Conservation (phyloP, 2,888 invertebrate genomes). For the Aporophyla lueneburgensis region DNA sequence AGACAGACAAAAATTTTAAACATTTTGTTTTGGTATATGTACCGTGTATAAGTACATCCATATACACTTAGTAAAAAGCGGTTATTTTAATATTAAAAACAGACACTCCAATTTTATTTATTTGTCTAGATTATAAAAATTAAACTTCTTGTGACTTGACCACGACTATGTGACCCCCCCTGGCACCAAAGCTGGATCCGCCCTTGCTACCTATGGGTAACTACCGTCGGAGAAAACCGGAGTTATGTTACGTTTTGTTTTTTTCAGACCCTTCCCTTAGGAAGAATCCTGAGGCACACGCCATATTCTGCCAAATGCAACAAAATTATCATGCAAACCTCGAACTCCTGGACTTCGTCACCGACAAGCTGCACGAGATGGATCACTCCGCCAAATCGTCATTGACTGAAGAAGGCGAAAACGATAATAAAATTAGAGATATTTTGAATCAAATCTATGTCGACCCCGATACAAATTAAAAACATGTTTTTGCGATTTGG, state of each 20-base stretch:
- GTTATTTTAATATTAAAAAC: too few relatives aligned
- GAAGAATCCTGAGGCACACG: neutral
- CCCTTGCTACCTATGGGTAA: too few relatives aligned
- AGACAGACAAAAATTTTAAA: too few relatives aligned
- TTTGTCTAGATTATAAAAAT: too few relatives aligned
- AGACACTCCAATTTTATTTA: too few relatives aligned
- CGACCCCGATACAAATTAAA: neutral
- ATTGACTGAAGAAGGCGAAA: conserved; percentile 2
- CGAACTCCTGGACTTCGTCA: conserved; percentile 2
- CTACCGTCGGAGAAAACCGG: neutral
- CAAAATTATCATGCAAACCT: neutral
- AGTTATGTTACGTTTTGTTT: neutral
- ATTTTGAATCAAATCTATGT: conserved; percentile 5
- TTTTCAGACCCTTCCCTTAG: conserved; percentile 9
- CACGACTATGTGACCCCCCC: too few relatives aligned
- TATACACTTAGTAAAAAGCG: too few relatives aligned
- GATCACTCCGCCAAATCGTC: neutral
- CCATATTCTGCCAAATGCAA: neutral
- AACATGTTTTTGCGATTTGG: neutral
- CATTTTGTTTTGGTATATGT: too few relatives aligned
- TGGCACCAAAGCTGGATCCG: too few relatives aligned
- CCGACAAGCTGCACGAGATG: conserved; percentile 18
- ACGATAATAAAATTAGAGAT: neutral
- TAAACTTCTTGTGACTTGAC: too few relatives aligned
- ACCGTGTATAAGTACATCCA: too few relatives aligned